phyloP scores from a whole-genome alignment of 1,140 invertebrate species.

The Eupristina koningsbergeri region DNA sequence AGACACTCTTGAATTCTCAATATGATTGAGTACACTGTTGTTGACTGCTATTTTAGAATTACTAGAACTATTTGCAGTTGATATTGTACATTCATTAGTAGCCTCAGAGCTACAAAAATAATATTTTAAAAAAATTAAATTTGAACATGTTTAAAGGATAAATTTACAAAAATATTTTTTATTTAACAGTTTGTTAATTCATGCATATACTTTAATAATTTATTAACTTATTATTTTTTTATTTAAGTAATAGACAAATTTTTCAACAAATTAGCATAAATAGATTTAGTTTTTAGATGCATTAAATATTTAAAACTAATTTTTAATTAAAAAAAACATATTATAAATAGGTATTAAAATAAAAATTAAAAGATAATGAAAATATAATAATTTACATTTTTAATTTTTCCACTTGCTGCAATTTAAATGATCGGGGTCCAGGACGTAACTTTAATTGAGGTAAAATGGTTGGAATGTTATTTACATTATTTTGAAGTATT shows the following conservation, averaged over 20 bases:
- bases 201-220: too few species aligned
- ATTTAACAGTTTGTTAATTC: too few species aligned
- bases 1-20: not conserved
- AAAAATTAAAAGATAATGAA: not conserved
- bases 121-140: not conserved
- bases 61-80: not conserved
- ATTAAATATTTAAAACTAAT: not conserved
- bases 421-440: slow-evolving; percentile 65
- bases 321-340: not conserved
- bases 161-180: too few species aligned
- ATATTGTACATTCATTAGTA: not conserved
- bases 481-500: slow-evolving; percentile 21
- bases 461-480: not conserved
- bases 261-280: not conserved
- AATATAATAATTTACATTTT: slow-evolving; percentile 24
- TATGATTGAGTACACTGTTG: not conserved
- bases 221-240: too few species aligned
- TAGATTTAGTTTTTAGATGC: not conserved
- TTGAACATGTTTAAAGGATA: too few species aligned
- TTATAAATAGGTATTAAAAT: not conserved
- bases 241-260: not conserved
- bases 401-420: slow-evolving; percentile 55
- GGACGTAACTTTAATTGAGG: slow-evolving; percentile 55
- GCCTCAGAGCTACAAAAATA: slow-evolving; percentile 17
- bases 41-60: slow-evolving; percentile 18